A percentile compares a stretch with the other conserved stretches of the same genome.
Conservation (phyloP, 2,888 invertebrate genomes). For the Baccha elongata region DNA sequence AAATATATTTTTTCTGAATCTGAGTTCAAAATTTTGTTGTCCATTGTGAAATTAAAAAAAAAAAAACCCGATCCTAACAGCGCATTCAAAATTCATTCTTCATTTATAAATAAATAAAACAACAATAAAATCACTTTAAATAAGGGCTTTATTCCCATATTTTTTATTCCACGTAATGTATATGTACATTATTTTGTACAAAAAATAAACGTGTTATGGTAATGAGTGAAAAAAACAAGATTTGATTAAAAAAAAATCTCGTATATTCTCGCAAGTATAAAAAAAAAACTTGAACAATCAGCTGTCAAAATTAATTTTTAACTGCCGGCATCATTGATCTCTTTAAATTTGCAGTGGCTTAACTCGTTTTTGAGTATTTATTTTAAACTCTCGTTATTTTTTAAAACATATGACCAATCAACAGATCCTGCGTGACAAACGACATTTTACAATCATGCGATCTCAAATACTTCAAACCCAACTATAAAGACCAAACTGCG, state of each 20-base stretch:
- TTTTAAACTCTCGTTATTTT: slow-evolving; percentile 2
- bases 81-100: no score
- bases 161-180: not conserved
- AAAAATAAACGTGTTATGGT: not conserved
- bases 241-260: not conserved
- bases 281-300: not conserved
- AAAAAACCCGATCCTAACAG: no score
- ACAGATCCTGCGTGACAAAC: slow-evolving; percentile 36
- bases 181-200: not conserved
- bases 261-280: not conserved
- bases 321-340: not conserved
- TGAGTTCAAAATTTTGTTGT: no score
- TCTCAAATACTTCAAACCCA: slow-evolving; percentile 14
- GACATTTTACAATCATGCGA: slow-evolving; percentile 22
- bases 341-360: not conserved
- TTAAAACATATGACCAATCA: slow-evolving; percentile 17
- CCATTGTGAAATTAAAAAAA: no score
- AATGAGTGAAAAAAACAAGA: not conserved
- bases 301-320: not conserved
- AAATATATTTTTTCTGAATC: no score
- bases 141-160: no score
- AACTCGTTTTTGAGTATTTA: not conserved
- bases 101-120: no score
- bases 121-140: no score
- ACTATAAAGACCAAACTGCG: not conserved